Evolutionary conservation across 2,797 vertebrate genomes (phyloP).

Genomic region (Crenichthys baileyi): DNA sequence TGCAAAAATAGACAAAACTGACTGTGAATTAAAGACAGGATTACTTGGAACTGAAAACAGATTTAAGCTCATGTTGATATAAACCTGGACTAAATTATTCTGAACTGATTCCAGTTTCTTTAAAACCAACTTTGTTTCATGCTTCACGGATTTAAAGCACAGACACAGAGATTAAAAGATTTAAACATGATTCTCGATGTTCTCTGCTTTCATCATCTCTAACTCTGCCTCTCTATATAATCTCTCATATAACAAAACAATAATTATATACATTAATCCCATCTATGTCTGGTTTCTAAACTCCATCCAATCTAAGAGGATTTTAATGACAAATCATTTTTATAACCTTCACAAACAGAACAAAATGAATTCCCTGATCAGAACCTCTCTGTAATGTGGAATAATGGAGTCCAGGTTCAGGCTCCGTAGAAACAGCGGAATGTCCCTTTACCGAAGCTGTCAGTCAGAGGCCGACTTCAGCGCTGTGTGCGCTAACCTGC

Average conservation of each 20-base stretch:
- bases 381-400: not conserved
- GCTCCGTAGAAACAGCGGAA: not conserved
- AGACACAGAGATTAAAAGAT: no score
- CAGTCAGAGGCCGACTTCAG: conserved; percentile 1
- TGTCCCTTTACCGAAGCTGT: not conserved
- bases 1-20: not conserved
- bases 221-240: not conserved
- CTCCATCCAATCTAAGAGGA: not conserved
- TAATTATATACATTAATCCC: not conserved
- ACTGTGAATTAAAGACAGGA: not conserved
- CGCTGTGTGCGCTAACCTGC: conserved; percentile 8
- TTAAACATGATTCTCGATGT: not conserved
- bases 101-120: not conserved
- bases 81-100: not conserved
- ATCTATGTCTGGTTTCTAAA: not conserved
- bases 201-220: not conserved
- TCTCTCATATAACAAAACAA: not conserved
- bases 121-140: not conserved
- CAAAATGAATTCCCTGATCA: not conserved
- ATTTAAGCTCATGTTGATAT: not conserved
- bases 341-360: not conserved
- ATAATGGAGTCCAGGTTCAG: not conserved
- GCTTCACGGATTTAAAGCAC: no score
- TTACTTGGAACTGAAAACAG: not conserved
- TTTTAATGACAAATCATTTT: not conserved